phyloP scores from a whole-genome alignment of 2,113 vertebrate genomes.

The Silurus meridionalis region DNA sequence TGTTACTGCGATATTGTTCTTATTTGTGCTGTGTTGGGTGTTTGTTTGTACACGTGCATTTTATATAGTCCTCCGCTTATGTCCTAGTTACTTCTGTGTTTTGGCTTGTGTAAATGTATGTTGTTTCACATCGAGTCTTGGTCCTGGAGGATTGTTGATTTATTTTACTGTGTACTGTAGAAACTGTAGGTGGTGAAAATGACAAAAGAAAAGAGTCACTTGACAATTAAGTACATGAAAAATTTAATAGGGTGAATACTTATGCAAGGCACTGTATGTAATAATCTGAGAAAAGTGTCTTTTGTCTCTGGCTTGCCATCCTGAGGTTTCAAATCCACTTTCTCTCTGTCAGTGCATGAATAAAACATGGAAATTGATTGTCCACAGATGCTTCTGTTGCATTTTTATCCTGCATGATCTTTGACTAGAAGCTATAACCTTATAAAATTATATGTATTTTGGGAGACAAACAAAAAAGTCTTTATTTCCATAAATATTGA shows the following conservation, averaged over 20 bases:
- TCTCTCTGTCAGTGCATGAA: not conserved
- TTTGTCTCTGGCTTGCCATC: not conserved
- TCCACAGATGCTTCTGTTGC: not conserved
- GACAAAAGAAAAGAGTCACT: no score
- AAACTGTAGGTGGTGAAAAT: no score
- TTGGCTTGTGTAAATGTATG: no score
- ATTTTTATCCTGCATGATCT: not conserved
- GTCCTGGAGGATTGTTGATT: no score
- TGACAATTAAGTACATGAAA: not conserved
- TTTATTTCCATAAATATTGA: not conserved
- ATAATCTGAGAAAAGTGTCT: not conserved
- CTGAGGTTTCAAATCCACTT: not conserved
- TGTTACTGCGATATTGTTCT: no score
- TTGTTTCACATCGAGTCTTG: no score
- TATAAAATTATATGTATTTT: not conserved
- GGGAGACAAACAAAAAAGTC: not conserved
- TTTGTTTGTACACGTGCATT: no score
- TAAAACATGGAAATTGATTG: slow-evolving; percentile 1
- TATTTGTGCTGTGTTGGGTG: no score
- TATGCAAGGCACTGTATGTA: not conserved
- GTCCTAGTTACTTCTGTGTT: no score
- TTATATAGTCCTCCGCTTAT: no score
- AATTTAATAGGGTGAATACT: not conserved
- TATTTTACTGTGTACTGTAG: no score
- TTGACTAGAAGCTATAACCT: not conserved